Evolutionary conservation across 2,797 vertebrate genomes (phyloP), one percentile per base, ranked within the genome.

Genomic region (Lepidocolaptes lacrymiger): DNA sequence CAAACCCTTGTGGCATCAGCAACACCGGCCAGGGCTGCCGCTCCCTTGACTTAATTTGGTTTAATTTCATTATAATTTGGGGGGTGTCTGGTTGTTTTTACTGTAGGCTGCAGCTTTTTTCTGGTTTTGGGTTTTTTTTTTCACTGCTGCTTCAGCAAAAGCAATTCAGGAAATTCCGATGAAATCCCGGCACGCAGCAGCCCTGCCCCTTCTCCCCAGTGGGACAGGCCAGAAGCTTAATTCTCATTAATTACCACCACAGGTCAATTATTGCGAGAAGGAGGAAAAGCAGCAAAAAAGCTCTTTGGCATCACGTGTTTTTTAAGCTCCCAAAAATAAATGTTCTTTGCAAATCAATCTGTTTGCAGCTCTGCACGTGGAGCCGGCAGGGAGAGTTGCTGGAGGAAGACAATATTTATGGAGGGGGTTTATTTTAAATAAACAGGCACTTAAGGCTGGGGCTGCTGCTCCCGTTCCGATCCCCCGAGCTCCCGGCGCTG

Each of bases 231-330:
- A 21, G 20, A 83, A 66, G 75, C 87, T 96, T 91, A 90, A 68
- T 96, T 88, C 95, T 95, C 91, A 95, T 96, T 93, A 96, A 95
- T 86, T 86, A 89, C 78, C 73, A 85, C 87, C 91, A 52, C 4
- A 10, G 94, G 90, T 79, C 94, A 75, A 82, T 93, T 88, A 91
- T 55, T 91, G 80, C 0, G 1, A 84, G 93, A 7, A 87, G 78
- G 36, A 72, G 69, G 71, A 58, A 83, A 91, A 87, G 14, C 43
- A 68, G 77, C 75, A 67, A 61, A 85, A 61, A 64, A 88, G 59
- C 68, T 76, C 92, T 86, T 88, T 16, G 67, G 88, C 18, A 15
- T 89, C 95, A 78, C 32, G 3, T 76, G 80, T 41, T 77, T 24
- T 54, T 91, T 88, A 86, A 96, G 76, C 94, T 95, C 82, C 94